A percentile compares a stretch with the other conserved stretches of the same genome.
phyloP scores from a whole-genome alignment of 2,888 invertebrate genomes.

The Metallyticus violacea region DNA sequence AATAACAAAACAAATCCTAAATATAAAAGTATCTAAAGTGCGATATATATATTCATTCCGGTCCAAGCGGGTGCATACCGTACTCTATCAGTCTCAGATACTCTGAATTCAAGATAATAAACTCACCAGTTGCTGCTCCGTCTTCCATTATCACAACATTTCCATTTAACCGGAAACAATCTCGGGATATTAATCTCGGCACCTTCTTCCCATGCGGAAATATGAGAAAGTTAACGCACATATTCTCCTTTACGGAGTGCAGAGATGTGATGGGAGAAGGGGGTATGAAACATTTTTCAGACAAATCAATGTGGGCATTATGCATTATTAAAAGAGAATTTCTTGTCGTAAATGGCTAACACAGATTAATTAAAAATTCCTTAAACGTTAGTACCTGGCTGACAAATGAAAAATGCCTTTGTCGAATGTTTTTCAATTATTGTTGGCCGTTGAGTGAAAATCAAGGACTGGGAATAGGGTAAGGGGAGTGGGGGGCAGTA shows the following conservation, averaged over 20 bases:
- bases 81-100: neutral
- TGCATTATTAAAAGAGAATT: no score
- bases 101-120: neutral
- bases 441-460: no score
- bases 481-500: no score
- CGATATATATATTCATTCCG: neutral
- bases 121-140: slow-evolving; percentile 30
- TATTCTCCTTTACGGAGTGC: neutral
- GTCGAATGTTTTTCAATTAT: no score
- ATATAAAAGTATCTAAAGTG: neutral
- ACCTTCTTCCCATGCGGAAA: neutral
- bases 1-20: neutral
- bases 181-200: neutral
- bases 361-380: no score
- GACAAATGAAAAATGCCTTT: no score
- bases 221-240: neutral
- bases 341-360: no score
- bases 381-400: no score
- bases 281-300: no score
- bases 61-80: neutral
- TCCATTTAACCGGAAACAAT: neutral
- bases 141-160: slow-evolving; percentile 32
- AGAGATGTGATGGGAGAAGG: no score
- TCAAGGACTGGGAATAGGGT: no score
- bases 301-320: no score